Evolutionary conservation across 2,797 vertebrate species (phyloP).

Genomic region (Pangasius sanitwongsei): DNA sequence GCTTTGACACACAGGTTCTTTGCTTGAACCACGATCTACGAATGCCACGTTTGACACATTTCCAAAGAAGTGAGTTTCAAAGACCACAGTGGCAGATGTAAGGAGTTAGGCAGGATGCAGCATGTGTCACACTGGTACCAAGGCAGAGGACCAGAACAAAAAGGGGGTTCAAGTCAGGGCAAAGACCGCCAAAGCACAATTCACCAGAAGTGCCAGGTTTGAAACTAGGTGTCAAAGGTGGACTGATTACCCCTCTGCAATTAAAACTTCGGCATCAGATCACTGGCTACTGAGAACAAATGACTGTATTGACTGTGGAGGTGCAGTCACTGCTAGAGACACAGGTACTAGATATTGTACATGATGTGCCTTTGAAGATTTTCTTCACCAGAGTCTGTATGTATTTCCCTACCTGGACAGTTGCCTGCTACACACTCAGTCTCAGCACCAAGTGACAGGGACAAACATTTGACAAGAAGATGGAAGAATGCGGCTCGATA

Average conservation of each 20-base stretch:
- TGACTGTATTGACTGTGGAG: not conserved
- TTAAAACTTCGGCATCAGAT: not conserved
- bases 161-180: not conserved
- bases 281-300: not conserved
- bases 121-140: not conserved
- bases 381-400: too few species aligned
- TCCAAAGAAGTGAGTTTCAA: not conserved
- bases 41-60: not conserved
- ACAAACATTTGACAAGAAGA: too few species aligned
- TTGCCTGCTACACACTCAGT: too few species aligned
- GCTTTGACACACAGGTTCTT: not conserved
- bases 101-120: not conserved
- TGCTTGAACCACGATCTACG: not conserved
- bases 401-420: too few species aligned
- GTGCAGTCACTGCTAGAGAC: too few species aligned
- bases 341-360: too few species aligned
- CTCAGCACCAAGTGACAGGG: too few species aligned
- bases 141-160: not conserved
- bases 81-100: not conserved
- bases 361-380: too few species aligned
- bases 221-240: not conserved
- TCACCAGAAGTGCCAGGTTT: not conserved
- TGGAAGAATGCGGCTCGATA: too few species aligned
- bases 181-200: not conserved
- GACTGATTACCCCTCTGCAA: not conserved